Percentiles rank a stretch among this genome's conserved stretches.
These are phyloP conservation scores for Ornithoptera alexandrae DNA, from an alignment of 2,888 invertebrate species.

Conservation along the genomic window DNA sequence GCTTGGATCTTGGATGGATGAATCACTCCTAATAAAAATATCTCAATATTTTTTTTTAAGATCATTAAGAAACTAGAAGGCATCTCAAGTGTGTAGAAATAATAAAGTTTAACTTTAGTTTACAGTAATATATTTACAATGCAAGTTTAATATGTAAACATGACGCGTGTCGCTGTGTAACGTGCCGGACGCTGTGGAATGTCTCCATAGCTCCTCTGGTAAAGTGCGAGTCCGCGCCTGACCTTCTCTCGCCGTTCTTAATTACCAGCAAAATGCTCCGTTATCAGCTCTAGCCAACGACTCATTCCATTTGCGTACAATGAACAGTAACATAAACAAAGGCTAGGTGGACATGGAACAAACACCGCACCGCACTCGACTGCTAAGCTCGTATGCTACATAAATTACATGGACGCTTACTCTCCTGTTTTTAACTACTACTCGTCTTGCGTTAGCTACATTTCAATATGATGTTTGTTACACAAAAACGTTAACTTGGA, in stretches of 20 bases:
- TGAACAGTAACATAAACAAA: slow-evolving; percentile 68
- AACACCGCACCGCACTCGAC: slow-evolving; percentile 56
- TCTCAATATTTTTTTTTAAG: too few relatives aligned
- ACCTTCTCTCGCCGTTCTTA: slow-evolving; percentile 67
- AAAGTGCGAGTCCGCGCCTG: slow-evolving; percentile 54
- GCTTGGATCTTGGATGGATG: too few relatives aligned
- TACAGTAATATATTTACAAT: slow-evolving; percentile 40
- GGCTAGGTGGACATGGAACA: slow-evolving; percentile 45
- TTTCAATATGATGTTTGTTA: not conserved
- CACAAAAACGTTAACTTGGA: not conserved
- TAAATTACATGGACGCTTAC: slow-evolving; percentile 42
- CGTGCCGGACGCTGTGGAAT: slow-evolving; percentile 59
- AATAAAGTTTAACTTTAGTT: slow-evolving; percentile 7
- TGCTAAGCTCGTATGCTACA: slow-evolving; percentile 42
- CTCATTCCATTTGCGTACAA: slow-evolving; percentile 66
- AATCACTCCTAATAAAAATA: too few relatives aligned
- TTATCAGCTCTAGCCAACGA: slow-evolving; percentile 62
- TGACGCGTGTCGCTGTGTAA: slow-evolving; percentile 58
- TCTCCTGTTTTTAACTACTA: slow-evolving; percentile 25
- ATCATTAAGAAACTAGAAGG: not conserved
- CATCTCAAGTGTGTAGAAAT: slow-evolving; percentile 1
- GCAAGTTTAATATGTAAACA: slow-evolving; percentile 46
- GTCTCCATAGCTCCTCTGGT: slow-evolving; percentile 66
- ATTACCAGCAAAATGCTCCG: slow-evolving; percentile 75
- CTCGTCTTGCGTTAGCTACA: not conserved